Base-by-base conservation (phyloP, 2,113 vertebrate genomes). In the Ailurus styani region DNA sequence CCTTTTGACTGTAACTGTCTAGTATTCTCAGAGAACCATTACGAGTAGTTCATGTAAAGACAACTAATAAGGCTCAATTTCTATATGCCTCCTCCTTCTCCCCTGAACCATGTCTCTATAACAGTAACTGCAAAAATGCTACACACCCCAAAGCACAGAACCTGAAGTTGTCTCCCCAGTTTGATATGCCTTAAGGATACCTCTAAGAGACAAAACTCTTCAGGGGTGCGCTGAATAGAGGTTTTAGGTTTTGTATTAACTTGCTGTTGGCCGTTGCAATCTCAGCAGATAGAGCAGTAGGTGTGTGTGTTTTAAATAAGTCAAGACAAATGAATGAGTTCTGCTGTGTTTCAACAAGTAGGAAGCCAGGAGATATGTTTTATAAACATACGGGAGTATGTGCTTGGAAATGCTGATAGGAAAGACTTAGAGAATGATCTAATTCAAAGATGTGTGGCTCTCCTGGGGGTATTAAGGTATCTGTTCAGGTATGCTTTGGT, bases 281-380 rank as follows among this genome's bases (percentile, higher is more conserved):
- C n/a, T 81, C 86, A 85, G 66, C 25, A 4, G 11, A 85, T 31
- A 15, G 0, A 87, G 84, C 15, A 34, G 11, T 77, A n/a, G 37
- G 27, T 54, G 37, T 47, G 10, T 91, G 72, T 79, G 27, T 37
- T 96, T 96, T 93, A 96, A 93, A 93, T 89, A 93, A 89, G 86
- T 93, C 86, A 96, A 93, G 55, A 81, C 52, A 57, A 75, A 60
- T 55, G 25, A 93, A 52, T 70, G 50, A 95, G 45, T 90, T 96
- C 84, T 85, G 42, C 81, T 47, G n/a, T 87, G 40, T 96, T 87
- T 60, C 92, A 85, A 90, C 70, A 96, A 57, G 70, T 45, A 54
- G n/a, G 50, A 93, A 89, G 77, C 45, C 62, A 91, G 57, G 40
- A 94, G 68, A 82, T 60, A 42, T 2, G 54, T 27, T 42, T 97